These are phyloP conservation scores for Premnoplex brunnescens DNA, from an alignment of 2,797 vertebrate genomes.

Conservation along the genomic window DNA sequence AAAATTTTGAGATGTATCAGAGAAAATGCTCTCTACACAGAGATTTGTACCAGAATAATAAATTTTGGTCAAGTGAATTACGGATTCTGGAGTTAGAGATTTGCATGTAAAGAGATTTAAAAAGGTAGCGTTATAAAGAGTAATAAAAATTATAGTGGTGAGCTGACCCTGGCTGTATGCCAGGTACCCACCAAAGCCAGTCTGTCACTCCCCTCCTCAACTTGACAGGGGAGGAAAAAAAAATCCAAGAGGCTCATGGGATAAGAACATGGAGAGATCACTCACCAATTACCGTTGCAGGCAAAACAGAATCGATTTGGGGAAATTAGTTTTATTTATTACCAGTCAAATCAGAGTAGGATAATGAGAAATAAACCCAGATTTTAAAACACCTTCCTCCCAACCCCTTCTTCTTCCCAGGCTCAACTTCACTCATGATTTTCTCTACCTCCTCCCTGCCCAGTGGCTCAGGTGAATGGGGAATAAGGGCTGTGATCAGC, in stretches of 20 bases:
- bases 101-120: neutral
- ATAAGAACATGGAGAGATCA: neutral
- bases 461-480: accelerated
- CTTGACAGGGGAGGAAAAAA: neutral
- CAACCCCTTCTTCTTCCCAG: accelerated
- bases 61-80: neutral
- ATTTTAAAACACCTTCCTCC: neutral
- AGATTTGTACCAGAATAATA: neutral
- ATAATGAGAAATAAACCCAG: neutral
- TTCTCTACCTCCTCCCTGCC: neutral
- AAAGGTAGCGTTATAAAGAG: neutral
- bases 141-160: neutral
- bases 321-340: neutral
- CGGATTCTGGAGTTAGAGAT: neutral
- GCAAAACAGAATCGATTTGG: neutral
- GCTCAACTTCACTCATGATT: accelerated
- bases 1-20: neutral
- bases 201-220: neutral
- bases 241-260: accelerated
- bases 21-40: neutral
- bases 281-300: accelerated
- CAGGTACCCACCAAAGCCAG: accelerated
- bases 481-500: accelerated
- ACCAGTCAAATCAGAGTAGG: neutral
- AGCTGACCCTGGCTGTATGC: accelerated